Evolutionary conservation across 1,140 invertebrate genomes (phyloP).

Genomic region (Pentalonia nigronervosa): DNA sequence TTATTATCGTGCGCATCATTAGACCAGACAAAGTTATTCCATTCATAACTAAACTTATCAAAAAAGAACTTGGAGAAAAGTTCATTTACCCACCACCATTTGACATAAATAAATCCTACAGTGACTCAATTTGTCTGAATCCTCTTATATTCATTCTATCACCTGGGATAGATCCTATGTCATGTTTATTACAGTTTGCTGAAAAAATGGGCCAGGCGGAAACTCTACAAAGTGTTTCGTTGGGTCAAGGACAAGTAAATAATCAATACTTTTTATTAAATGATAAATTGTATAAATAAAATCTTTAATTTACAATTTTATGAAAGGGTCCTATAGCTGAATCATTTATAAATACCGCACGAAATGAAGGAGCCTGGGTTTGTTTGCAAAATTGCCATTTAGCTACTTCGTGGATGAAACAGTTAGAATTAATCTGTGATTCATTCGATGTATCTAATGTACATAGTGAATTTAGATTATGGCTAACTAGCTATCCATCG

Average conservation of each 20-base stretch:
- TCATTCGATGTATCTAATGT: conserved; percentile 79
- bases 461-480: conserved; percentile 79
- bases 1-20: conserved; percentile 81
- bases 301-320: background rate
- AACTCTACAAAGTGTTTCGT: conserved; percentile 84
- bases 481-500: conserved; percentile 92
- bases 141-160: conserved; percentile 92
- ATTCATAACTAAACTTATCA: conserved; percentile 72
- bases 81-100: conserved; percentile 88
- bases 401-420: conserved; percentile 88
- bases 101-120: conserved; percentile 84
- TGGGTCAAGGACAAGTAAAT: conserved; percentile 83
- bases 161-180: conserved; percentile 89
- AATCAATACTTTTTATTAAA: background rate
- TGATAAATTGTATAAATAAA: background rate
- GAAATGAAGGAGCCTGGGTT: conserved; percentile 83
- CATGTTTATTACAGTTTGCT: conserved; percentile 78
- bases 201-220: conserved; percentile 76
- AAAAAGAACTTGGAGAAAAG: conserved; percentile 76
- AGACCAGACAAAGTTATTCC: conserved; percentile 77
- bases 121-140: conserved; percentile 80
- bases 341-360: conserved; percentile 79
- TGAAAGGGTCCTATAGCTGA: conserved; percentile 80
- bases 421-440: conserved; percentile 80
- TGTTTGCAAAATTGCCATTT: conserved; percentile 95